Base-by-base conservation (phyloP, 2,888 invertebrate genomes). In the Sceliomorpha sp. region DNA sequence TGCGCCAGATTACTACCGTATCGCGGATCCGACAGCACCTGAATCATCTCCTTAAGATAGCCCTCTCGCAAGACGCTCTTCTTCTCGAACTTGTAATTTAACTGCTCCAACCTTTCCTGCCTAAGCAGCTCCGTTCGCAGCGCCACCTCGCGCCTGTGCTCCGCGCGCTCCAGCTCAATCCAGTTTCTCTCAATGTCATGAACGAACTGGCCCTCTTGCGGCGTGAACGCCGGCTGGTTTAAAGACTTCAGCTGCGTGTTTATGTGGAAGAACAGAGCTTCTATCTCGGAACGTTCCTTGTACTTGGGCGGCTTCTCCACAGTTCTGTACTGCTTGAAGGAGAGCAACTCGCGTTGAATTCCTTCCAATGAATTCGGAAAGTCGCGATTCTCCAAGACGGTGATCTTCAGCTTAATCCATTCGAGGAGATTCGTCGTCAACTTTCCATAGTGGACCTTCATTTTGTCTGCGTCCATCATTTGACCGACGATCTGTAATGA, bases 241-340 rank as follows among this genome's bases (percentile, higher is more conserved):
- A 98, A 89, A n/a, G 98, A 96, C 89, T 98, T 98, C 76, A 98
- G 91, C 88, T 96, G 94, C 0, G 98, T 98, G 89, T 99, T 99
- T 78, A 99, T 98, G 85, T 97, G 95, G 89, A 99, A 99, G 87
- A 95, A 98, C 27, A 98, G 90, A 0, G 96, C 99, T 89, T 99
- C 98, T 77, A 98, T 96, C 90, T 99, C 98, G 75, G 98, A 98
- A 55, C 98, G 93, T 88, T 99, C 99, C 85, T 95, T 97, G 89
- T 98, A 98, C 94, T 98, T 99, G 70, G 98, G 98, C 5, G 99
- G 99, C 89, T 99, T 99, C 88, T 99, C 99, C 39, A 96, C 94
- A 0, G 98, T 98, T 76, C 98, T 91, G 89, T 99, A 99, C 85
- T 97, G 94, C 81, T 98, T 99, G 89, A 99, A 99, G 29, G 93